Evolutionary conservation across 2,888 invertebrate species (phyloP).

Genomic region (Drosophila meridionalis): DNA sequence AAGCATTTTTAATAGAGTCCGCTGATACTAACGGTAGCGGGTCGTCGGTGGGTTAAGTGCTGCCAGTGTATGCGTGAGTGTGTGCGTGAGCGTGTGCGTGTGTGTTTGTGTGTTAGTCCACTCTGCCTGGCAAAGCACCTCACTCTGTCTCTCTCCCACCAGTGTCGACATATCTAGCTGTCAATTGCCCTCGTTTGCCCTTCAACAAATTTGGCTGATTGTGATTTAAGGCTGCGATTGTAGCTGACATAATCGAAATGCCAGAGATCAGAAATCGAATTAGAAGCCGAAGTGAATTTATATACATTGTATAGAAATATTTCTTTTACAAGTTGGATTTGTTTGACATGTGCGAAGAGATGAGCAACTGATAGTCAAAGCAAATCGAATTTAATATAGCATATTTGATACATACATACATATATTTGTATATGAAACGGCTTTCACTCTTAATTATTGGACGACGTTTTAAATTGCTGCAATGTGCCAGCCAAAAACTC

Average conservation of each 20-base stretch:
- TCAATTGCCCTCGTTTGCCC: slow-evolving; percentile 49
- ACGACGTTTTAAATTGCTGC: background rate
- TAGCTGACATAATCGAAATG: slow-evolving; percentile 56
- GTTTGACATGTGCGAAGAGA: slow-evolving; percentile 29
- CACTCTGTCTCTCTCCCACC: background rate
- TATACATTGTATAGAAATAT: slow-evolving; percentile 9
- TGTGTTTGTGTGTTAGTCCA: background rate
- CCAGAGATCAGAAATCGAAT: slow-evolving; percentile 56
- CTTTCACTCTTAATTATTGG: background rate
- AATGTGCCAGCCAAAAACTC: background rate
- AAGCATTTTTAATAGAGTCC: slow-evolving; percentile 80
- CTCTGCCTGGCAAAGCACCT: background rate
- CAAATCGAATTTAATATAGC: background rate
- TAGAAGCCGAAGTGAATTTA: slow-evolving; percentile 1
- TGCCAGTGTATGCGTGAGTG: slow-evolving; percentile 1
- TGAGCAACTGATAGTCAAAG: slow-evolving; percentile 27
- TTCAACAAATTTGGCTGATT: slow-evolving; percentile 48
- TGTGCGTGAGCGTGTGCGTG: background rate
- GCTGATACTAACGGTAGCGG: slow-evolving; percentile 20
- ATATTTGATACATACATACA: background rate
- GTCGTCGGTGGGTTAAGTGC: slow-evolving; percentile 51
- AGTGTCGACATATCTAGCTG: slow-evolving; percentile 20
- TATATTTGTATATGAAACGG: background rate
- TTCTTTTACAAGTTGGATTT: slow-evolving; percentile 46
- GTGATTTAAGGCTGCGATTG: slow-evolving; percentile 51